A percentile compares a stretch with the other conserved stretches of the same genome.
Evolutionary conservation across 2,888 invertebrate genomes (phyloP).

Genomic region (Agrochola lota): DNA sequence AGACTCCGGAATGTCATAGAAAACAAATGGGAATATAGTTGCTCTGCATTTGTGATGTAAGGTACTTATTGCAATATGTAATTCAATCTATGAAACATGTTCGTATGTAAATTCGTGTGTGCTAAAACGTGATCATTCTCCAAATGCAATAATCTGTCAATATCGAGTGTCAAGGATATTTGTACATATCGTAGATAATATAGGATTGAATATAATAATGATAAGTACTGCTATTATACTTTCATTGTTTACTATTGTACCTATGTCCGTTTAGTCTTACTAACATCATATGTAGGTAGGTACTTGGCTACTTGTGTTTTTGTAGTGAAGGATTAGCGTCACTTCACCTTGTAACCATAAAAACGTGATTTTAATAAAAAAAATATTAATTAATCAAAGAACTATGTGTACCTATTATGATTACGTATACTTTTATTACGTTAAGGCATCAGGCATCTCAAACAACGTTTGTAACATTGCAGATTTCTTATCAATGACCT

Average conservation of each 20-base stretch:
- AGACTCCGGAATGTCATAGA: slow-evolving; percentile 18
- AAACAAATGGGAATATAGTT: slow-evolving; percentile 12
- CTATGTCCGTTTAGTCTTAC: slow-evolving; percentile 18
- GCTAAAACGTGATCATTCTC: slow-evolving; percentile 39
- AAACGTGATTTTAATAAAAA: slow-evolving; percentile 55
- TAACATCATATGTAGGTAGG: slow-evolving; percentile 2
- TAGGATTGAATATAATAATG: slow-evolving; percentile 24
- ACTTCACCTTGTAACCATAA: slow-evolving; percentile 43
- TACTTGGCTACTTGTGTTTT: slow-evolving; percentile 13
- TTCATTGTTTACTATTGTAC: slow-evolving; percentile 24
- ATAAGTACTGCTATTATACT: slow-evolving; percentile 29
- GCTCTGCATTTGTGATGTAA: neutral
- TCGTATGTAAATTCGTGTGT: slow-evolving; percentile 25
- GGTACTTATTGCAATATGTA: slow-evolving; percentile 7
- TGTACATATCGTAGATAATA: slow-evolving; percentile 27
- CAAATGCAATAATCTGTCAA: slow-evolving; percentile 48
- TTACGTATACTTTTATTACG: slow-evolving; percentile 74
- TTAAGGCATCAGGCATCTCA: slow-evolving; percentile 75
- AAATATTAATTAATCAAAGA: slow-evolving; percentile 53
- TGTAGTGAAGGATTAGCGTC: slow-evolving; percentile 15
- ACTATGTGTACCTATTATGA: slow-evolving; percentile 52
- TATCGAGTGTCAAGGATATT: slow-evolving; percentile 50
- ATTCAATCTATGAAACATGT: slow-evolving; percentile 20
- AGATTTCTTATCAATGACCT: slow-evolving; percentile 89
- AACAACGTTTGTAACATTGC: slow-evolving; percentile 79